These are phyloP conservation scores for Eriosoma lanigerum DNA, from an alignment of 1,140 invertebrate species.

Conservation along the genomic window DNA sequence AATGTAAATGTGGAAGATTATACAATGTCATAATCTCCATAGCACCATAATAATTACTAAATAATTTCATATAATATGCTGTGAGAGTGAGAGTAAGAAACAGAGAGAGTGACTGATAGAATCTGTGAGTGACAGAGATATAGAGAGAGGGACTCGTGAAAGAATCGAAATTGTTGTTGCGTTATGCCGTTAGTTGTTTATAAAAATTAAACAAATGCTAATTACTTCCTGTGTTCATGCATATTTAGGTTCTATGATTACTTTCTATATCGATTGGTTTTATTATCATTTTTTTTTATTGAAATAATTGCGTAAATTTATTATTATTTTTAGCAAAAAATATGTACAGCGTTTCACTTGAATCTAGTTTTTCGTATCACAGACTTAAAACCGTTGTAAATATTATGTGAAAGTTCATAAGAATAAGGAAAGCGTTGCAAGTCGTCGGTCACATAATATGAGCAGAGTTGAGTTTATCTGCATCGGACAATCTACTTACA, in stretches of 20 bases:
- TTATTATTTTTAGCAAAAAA: constrained; percentile 1
- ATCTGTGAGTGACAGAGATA: no score
- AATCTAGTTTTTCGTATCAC: not conserved
- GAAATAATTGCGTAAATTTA: constrained; percentile 14
- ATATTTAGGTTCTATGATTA: not conserved
- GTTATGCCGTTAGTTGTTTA: no score
- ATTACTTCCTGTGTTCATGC: constrained; percentile 15
- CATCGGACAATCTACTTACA: not conserved
- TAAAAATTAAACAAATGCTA: constrained; percentile 7
- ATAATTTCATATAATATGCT: not conserved
- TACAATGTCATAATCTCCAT: no score
- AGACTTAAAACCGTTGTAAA: constrained; percentile 18
- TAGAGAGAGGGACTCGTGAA: constrained; percentile 1
- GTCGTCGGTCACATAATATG: not conserved
- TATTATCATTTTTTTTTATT: not conserved
- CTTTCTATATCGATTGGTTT: constrained; percentile 32
- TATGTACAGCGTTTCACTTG: constrained; percentile 9
- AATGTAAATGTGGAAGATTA: no score
- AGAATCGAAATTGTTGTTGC: not conserved
- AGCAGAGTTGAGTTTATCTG: not conserved
- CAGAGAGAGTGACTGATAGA: not conserved
- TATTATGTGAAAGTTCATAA: constrained; percentile 19
- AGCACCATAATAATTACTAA: not conserved
- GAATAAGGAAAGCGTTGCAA: constrained; percentile 4
- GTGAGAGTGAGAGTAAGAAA: not conserved